These are phyloP conservation scores for Burhinus oedicnemus DNA, from an alignment of 2,113 vertebrate species.

Conservation along the genomic window DNA sequence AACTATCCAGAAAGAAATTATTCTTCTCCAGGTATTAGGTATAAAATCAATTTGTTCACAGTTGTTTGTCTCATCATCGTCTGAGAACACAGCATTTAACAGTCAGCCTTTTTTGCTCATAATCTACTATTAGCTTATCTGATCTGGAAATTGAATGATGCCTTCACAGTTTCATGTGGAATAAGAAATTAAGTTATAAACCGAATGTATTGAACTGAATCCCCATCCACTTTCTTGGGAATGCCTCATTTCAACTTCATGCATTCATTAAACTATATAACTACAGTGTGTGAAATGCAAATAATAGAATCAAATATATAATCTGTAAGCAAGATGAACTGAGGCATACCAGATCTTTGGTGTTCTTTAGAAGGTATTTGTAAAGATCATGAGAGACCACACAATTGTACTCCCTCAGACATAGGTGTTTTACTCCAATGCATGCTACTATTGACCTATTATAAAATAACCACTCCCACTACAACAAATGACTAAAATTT, in stretches of 20 bases:
- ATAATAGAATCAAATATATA: neutral
- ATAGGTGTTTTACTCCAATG: neutral
- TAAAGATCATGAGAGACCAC: neutral
- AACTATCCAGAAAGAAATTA: neutral
- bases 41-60: neutral
- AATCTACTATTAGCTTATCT: neutral
- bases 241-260: neutral
- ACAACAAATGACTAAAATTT: neutral
- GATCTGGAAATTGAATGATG: neutral
- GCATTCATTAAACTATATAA: neutral
- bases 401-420: neutral
- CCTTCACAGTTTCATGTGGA: neutral
- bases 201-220: neutral
- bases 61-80: neutral
- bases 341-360: neutral
- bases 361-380: neutral
- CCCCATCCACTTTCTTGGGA: neutral
- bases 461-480: neutral
- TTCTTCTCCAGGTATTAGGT: neutral
- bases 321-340: neutral
- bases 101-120: neutral
- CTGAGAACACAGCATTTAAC: neutral
- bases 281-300: neutral
- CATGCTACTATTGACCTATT: neutral
- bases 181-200: neutral